Evolutionary conservation across 1,140 invertebrate genomes (phyloP), one percentile per base, ranked within the genome.

Genomic region (Papilio machaon): DNA sequence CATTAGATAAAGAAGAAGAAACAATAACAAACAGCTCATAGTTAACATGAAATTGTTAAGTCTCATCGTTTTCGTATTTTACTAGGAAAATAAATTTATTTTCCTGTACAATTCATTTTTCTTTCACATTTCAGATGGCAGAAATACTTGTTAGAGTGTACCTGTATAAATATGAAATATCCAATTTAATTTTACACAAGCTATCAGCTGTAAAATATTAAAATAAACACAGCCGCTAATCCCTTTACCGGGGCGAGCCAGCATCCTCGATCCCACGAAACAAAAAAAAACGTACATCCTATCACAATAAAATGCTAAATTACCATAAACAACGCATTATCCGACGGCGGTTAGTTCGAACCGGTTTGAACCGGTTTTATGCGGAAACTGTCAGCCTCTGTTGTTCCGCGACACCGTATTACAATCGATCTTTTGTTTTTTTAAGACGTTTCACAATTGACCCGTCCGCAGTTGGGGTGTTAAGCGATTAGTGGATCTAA

Each of bases 291-390:
- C 82, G 86, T 85, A 88, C 85, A 90, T 83, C 80, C 82, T 75
- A 74, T 82, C 84, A 89, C 86, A 91, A 90, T 87, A 91, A 87
- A 87, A 82, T 76, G 82, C 88, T 82, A 92, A 92, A 93, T 93
- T 93, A 93, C 91, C 92, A 93, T 93, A 93, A 93, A 93, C 92
- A 93, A 91, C 84, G 85, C 89, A 92, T 92, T 92, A 93, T 86
- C 73, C 78, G 82, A 83, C 85, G 87, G 85, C 87, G 87, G 89
- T 91, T 90, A 80, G 67, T 75, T 75, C 75, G 77, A 88, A 89
- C 89, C 83, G 87, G 85, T 89, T 79, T 8, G 64, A 85, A 90
- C 91, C 91, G 87, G 91, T 92, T 91, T 76, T 78, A 81, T 85
- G 86, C 89, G 91, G 91, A 92, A 90, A 90, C 87, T 84, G 85